Conservation (phyloP, 1,140 invertebrate species). For the Drosophila pachea region DNA sequence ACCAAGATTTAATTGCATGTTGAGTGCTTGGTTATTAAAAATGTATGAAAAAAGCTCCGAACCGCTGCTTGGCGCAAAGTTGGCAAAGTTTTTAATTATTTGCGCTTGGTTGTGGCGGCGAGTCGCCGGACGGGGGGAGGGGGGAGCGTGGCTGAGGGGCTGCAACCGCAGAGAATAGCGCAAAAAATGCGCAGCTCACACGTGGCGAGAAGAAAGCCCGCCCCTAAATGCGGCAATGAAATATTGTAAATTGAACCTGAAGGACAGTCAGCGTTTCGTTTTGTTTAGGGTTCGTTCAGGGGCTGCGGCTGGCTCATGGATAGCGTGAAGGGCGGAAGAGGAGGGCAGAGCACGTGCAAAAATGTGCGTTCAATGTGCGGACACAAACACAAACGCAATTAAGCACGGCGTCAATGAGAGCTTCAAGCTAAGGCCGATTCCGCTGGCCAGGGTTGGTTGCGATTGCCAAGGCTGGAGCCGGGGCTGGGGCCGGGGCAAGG, state of each 20-base stretch:
- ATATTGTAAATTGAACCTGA: constrained; percentile 63
- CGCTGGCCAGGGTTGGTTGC: background rate
- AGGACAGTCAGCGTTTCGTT: constrained; percentile 8
- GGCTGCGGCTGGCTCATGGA: background rate
- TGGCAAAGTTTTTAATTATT: constrained; percentile 69
- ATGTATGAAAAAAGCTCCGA: constrained; percentile 56
- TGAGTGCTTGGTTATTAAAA: constrained; percentile 71
- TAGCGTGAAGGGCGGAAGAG: background rate
- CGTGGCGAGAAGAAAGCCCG: constrained; percentile 46
- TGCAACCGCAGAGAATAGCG: constrained; percentile 66
- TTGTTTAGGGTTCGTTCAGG: constrained; percentile 3
- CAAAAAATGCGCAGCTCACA: constrained; percentile 51
- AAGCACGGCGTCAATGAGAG: constrained; percentile 65
- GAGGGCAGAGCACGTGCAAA: constrained; percentile 62
- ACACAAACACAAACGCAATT: constrained; percentile 75
- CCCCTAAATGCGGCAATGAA: constrained; percentile 61
- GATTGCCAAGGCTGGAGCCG: background rate
- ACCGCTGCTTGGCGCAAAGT: constrained; percentile 36
- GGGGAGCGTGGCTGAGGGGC: background rate
- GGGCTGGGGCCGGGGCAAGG: background rate
- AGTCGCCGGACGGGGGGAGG: background rate
- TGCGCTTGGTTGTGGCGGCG: constrained; percentile 36
- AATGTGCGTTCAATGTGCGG: constrained; percentile 68
- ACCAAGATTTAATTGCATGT: constrained; percentile 76
- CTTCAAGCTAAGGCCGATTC: background rate